A percentile compares a stretch with the other conserved stretches of the same genome.
These are phyloP conservation scores for Pomacea canaliculata DNA, from an alignment of 2,888 invertebrate species.

Conservation along the genomic window DNA sequence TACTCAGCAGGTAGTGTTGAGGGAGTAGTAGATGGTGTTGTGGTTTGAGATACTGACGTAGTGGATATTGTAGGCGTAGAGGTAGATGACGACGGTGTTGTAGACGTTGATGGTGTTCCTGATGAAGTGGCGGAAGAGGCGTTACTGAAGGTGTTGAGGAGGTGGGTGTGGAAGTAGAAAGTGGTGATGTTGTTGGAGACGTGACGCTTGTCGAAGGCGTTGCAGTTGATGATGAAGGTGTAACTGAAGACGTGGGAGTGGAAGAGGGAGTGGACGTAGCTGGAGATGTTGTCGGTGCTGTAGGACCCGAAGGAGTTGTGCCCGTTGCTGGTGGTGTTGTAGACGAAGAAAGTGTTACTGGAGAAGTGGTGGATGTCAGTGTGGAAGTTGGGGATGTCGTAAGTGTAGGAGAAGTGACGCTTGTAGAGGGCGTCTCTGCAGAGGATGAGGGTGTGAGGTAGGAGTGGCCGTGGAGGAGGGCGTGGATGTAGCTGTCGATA, in stretches of 20 bases:
- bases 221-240: neutral
- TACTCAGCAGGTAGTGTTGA: no score
- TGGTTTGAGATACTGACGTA: neutral
- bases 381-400: no score
- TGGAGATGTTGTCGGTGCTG: neutral
- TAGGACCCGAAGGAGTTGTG: neutral
- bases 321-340: no score
- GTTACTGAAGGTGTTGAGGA: slow-evolving; percentile 6
- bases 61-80: no score
- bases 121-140: neutral
- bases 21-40: neutral
- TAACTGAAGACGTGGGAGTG: neutral
- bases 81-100: no score
- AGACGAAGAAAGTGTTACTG: no score
- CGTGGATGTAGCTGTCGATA: no score
- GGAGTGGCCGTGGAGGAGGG: no score
- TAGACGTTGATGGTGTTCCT: neutral
- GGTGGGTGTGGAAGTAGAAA: neutral
- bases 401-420: no score
- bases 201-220: neutral
- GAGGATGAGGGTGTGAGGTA: no score
- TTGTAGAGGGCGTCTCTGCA: no score
- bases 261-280: neutral
- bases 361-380: no score
- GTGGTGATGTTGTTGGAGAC: neutral